Evolutionary conservation across 2,113 vertebrate species (phyloP), one percentile per base, ranked within the genome.

Genomic region (Engraulis encrasicolus): DNA sequence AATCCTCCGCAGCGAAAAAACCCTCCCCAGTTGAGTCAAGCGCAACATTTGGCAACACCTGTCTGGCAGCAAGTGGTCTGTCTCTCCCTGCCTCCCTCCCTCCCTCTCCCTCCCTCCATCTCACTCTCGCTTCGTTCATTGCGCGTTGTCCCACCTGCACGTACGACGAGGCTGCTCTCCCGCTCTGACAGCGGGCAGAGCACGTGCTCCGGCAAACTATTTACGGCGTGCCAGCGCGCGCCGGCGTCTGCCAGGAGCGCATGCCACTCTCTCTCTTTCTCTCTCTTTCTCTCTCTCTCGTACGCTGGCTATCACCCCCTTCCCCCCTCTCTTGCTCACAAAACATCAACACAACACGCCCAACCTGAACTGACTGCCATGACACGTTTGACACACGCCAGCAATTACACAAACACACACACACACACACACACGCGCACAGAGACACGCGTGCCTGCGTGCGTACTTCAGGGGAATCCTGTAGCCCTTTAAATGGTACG

Each of bases 401-500:
- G 45, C 49, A 52, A 78, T 37, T 7, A 31, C 18, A 2, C 12
- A n/a, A n/a, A n/a, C 17, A 36, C 31, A 58, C 31, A 74, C 81
- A 82, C 50, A 74, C 23, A 48, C 15, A 58, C 37, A 54, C 34
- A n/a, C 27, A 15, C 7, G 18, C 31, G 50, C n/a, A 6, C 50
- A 66, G 79, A 79, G 45, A 71, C 84, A 45, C 78, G 49, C 18
- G 50, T 34, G 86, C 86, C 87, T n/a, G n/a, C n/a, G n/a, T n/a
- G n/a, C n/a, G n/a, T n/a, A n/a, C n/a, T n/a, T n/a, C n/a, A n/a
- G n/a, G n/a, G n/a, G n/a, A n/a, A n/a, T n/a, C n/a, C n/a, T n/a
- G n/a, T n/a, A n/a, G n/a, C n/a, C 90, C 88, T 93, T 95, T 93
- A 92, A 94, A 92, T 82, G n/a, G 45, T 48, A 31, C 17, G n/a